These are phyloP conservation scores for Diplolepis rosae DNA, from an alignment of 2,888 invertebrate genomes.

Conservation along the genomic window DNA sequence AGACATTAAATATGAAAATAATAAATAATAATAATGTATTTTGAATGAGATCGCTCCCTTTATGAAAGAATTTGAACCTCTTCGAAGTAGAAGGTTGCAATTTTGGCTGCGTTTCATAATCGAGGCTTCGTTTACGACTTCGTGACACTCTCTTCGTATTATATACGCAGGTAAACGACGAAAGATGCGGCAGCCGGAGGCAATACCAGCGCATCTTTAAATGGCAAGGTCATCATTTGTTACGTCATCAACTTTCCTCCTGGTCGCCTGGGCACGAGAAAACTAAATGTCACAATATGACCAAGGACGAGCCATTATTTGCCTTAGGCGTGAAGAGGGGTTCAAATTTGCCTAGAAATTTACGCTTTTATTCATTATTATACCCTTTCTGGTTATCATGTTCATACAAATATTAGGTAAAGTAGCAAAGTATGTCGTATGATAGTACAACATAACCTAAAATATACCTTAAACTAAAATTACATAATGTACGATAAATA, in stretches of 20 bases:
- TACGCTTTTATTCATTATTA: no score
- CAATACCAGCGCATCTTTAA: slow-evolving; percentile 52
- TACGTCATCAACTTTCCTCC: slow-evolving; percentile 53
- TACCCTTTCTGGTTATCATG: no score
- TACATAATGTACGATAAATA: no score
- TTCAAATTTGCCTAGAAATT: slow-evolving; percentile 27
- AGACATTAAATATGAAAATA: no score
- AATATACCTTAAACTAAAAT: no score
- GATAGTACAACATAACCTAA: no score
- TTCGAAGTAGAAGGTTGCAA: not conserved
- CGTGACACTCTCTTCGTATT: slow-evolving; percentile 9
- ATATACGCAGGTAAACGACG: slow-evolving; percentile 42
- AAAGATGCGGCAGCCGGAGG: slow-evolving; percentile 47
- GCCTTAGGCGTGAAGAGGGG: slow-evolving; percentile 40
- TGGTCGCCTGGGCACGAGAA: slow-evolving; percentile 38
- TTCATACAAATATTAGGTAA: no score
- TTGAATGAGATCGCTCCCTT: no score
- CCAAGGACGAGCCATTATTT: slow-evolving; percentile 47
- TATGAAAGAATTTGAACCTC: no score
- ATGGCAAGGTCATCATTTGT: slow-evolving; percentile 53
- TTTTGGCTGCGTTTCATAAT: slow-evolving; percentile 23
- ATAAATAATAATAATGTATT: no score
- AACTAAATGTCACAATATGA: slow-evolving; percentile 54
- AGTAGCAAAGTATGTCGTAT: no score
- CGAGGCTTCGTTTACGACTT: not conserved